Percentiles rank a stretch among this genome's conserved stretches.
Conservation (phyloP, 2,113 vertebrate species). For the Salvelinus alpinus region DNA sequence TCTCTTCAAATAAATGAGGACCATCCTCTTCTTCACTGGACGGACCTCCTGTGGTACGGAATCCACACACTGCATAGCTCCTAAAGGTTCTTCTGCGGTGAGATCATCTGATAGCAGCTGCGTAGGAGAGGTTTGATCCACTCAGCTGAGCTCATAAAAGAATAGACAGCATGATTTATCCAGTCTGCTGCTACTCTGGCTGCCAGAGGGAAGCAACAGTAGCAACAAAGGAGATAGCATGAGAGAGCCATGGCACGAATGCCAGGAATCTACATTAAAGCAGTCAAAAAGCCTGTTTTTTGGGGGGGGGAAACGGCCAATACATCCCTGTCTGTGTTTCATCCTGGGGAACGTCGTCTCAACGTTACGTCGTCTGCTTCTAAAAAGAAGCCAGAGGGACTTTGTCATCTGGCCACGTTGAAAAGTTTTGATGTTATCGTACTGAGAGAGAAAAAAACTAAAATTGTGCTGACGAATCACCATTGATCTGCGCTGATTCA, state of each 20-base stretch:
- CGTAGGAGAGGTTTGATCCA: slow-evolving; percentile 57
- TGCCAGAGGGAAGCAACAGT: slow-evolving; percentile 37
- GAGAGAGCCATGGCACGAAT: slow-evolving; percentile 25
- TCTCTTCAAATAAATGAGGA: too few relatives aligned
- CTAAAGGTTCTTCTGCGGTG: not conserved
- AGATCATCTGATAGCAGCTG: slow-evolving; percentile 50
- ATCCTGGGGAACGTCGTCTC: slow-evolving; percentile 20
- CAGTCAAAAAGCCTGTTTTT: slow-evolving; percentile 38
- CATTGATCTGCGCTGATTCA: slow-evolving; percentile 56
- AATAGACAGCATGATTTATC: slow-evolving; percentile 61
- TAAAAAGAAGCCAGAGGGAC: slow-evolving; percentile 13
- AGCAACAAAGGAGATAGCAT: slow-evolving; percentile 23
- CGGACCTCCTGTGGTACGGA: too few relatives aligned
- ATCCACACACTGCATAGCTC: not conserved
- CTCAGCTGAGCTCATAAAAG: slow-evolving; percentile 50
- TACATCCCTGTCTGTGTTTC: slow-evolving; percentile 7
- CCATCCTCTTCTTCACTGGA: too few relatives aligned
- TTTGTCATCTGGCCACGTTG: slow-evolving; percentile 52
- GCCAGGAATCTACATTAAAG: slow-evolving; percentile 31
- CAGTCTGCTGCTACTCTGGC: slow-evolving; percentile 28
- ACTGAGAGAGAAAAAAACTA: slow-evolving; percentile 34
- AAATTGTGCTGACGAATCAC: slow-evolving; percentile 63
- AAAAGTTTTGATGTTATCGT: slow-evolving; percentile 48
- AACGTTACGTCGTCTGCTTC: not conserved
- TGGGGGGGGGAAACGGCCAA: slow-evolving; percentile 1